phyloP scores from a whole-genome alignment of 2,888 invertebrate genomes.

The Thumatha senex region DNA sequence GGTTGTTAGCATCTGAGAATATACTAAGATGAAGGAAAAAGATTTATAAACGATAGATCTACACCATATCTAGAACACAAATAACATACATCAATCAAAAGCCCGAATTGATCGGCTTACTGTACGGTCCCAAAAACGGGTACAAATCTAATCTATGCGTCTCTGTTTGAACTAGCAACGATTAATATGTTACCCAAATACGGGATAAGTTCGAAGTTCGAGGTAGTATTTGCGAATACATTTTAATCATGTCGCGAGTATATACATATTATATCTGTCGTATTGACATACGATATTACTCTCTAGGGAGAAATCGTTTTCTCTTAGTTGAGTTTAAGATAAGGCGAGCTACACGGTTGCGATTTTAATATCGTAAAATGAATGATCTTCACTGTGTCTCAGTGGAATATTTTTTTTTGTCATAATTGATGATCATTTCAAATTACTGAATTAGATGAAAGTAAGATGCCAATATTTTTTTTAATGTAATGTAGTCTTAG shows the following conservation, averaged over 20 bases:
- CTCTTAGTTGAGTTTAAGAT: conserved; percentile 20
- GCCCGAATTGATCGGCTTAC: neutral
- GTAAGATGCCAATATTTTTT: no score
- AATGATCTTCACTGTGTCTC: neutral
- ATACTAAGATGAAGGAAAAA: no score
- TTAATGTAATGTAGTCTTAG: no score
- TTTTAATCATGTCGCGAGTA: conserved; percentile 33
- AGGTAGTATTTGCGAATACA: conserved; percentile 23
- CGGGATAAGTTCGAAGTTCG: conserved; percentile 14
- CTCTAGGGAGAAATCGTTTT: conserved; percentile 11
- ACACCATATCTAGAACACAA: neutral
- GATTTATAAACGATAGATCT: no score
- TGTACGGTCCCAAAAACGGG: neutral
- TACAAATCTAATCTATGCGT: neutral
- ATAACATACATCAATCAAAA: neutral
- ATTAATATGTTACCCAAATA: conserved; percentile 1
- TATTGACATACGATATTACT: conserved; percentile 15
- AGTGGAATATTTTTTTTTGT: no score
- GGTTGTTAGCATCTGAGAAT: no score
- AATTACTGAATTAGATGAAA: no score
- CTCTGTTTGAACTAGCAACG: neutral
- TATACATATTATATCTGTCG: conserved; percentile 4
- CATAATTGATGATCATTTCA: no score
- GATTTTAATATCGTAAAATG: neutral
- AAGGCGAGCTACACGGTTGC: conserved; percentile 9